phyloP scores from a whole-genome alignment of 2,797 vertebrate species.

The Pangasius macronema region DNA sequence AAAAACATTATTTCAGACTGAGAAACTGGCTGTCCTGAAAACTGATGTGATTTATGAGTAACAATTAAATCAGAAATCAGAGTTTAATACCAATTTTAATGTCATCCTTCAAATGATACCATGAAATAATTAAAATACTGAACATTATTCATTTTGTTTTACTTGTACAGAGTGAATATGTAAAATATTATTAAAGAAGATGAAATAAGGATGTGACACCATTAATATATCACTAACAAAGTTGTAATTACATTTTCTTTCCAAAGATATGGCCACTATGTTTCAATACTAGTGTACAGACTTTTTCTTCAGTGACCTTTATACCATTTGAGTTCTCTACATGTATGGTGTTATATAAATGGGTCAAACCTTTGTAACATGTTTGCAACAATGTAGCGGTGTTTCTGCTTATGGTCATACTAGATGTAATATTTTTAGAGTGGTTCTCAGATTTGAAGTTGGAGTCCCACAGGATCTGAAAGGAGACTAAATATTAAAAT shows the following conservation, averaged over 20 bases:
- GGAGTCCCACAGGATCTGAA: too few relatives aligned
- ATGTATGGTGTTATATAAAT: too few relatives aligned
- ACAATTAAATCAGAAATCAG: not conserved
- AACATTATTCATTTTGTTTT: not conserved
- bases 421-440: too few relatives aligned
- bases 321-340: not conserved
- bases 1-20: too few relatives aligned
- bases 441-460: too few relatives aligned
- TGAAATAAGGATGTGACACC: not conserved
- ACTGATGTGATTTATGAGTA: too few relatives aligned
- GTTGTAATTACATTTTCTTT: not conserved
- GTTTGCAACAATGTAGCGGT: too few relatives aligned
- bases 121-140: not conserved
- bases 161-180: not conserved
- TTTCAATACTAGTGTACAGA: not conserved
- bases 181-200: not conserved
- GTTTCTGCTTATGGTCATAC: too few relatives aligned
- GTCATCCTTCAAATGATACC: not conserved
- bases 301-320: not conserved
- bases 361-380: too few relatives aligned
- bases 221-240: not conserved
- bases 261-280: not conserved
- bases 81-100: not conserved
- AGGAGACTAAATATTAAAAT: too few relatives aligned
- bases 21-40: too few relatives aligned